Evolutionary conservation across 2,888 invertebrate genomes (phyloP).

Genomic region (Taphrorychus bicolor): DNA sequence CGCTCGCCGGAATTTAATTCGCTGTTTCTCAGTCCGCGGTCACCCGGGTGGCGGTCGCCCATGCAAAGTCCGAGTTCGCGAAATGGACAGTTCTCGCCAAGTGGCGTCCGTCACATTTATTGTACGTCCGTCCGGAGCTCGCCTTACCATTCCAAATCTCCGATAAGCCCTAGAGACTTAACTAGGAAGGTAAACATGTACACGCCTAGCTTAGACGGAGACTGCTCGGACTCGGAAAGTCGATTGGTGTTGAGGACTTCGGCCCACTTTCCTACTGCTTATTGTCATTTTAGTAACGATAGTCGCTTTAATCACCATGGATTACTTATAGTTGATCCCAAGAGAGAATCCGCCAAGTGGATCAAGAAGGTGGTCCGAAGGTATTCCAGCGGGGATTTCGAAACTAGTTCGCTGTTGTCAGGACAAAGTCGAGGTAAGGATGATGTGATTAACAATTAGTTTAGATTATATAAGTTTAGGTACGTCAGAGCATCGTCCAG

Average conservation of each 20-base stretch:
- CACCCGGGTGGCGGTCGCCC: conserved; percentile 54
- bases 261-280: conserved; percentile 47
- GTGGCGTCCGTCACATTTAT: conserved; percentile 54
- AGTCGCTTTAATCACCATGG: conserved; percentile 48
- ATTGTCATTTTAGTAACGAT: conserved; percentile 33
- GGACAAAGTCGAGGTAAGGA: conserved; percentile 59
- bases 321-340: conserved; percentile 57
- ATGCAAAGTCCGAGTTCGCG: conserved; percentile 60
- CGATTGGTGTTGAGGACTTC: conserved; percentile 54
- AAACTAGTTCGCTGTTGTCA: conserved; percentile 58
- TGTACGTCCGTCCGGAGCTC: conserved; percentile 54
- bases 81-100: conserved; percentile 57
- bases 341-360: conserved; percentile 56
- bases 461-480: conserved; percentile 3
- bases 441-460: background rate
- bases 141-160: conserved; percentile 58
- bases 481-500: too few species aligned
- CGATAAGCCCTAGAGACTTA: conserved; percentile 56
- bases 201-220: conserved; percentile 57
- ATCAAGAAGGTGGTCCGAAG: conserved; percentile 59
- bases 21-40: conserved; percentile 57
- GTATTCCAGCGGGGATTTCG: conserved; percentile 59
- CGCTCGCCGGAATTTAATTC: conserved; percentile 57
- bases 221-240: conserved; percentile 59
- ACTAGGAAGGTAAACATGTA: conserved; percentile 58